Conservation (phyloP, 2,113 vertebrate species). For the Papio anubis region DNA sequence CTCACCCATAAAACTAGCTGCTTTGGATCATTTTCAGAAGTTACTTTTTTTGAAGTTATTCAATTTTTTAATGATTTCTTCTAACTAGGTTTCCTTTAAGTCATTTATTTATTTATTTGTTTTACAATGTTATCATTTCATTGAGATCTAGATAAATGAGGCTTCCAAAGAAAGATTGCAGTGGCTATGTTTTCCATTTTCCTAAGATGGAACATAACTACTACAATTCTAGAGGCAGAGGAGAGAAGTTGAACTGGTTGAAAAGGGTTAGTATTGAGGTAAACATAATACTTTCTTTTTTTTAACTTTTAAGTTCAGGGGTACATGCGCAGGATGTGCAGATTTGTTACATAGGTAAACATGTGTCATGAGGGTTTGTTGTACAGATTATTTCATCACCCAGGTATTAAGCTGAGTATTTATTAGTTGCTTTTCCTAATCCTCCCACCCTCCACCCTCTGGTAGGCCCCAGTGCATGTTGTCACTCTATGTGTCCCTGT, state of each 20-base stretch:
- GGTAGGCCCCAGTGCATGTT: no score
- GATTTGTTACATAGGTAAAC: no score
- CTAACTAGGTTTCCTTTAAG: not conserved
- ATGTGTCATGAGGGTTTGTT: no score
- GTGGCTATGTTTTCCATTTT: not conserved
- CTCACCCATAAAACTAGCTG: not conserved
- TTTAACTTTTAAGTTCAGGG: no score
- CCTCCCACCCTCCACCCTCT: no score
- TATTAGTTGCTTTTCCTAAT: no score
- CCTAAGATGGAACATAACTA: not conserved
- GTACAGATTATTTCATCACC: no score
- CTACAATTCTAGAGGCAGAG: not conserved
- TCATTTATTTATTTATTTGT: not conserved
- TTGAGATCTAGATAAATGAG: not conserved
- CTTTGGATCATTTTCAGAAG: not conserved
- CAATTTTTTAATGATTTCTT: slow-evolving; percentile 29
- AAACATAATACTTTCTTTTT: not conserved
- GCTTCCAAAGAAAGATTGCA: slow-evolving; percentile 2
- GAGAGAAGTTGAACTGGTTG: not conserved
- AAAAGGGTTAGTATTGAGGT: not conserved
- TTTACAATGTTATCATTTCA: not conserved
- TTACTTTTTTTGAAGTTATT: slow-evolving; percentile 11
- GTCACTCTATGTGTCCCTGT: no score
- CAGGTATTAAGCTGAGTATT: no score
- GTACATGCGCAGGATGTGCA: fast-evolving